Evolutionary conservation across 2,888 invertebrate genomes (phyloP).

Genomic region (Hydropsyche betteni): DNA sequence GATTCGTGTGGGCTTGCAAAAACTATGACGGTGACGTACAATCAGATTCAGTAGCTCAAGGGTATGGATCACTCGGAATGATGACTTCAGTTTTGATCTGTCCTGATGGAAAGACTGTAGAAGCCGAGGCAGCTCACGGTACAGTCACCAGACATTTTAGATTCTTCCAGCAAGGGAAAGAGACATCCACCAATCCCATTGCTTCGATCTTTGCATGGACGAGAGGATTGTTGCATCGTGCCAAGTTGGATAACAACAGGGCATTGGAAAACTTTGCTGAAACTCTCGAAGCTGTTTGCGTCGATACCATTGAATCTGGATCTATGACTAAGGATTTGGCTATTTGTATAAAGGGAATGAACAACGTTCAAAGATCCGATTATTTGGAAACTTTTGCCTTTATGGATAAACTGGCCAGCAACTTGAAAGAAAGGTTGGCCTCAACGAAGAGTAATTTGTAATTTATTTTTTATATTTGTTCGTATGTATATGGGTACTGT

Average conservation of each 20-base stretch:
- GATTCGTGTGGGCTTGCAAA: slow-evolving; percentile 99
- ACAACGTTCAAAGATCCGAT: slow-evolving; percentile 78
- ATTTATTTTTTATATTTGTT: background rate
- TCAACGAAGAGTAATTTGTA: slow-evolving; percentile 2
- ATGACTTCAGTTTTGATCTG: slow-evolving; percentile 98
- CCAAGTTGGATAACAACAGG: slow-evolving; percentile 88
- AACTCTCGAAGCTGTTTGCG: slow-evolving; percentile 87
- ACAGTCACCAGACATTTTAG: slow-evolving; percentile 94
- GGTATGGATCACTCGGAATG: slow-evolving; percentile 93
- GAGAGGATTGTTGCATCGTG: slow-evolving; percentile 90
- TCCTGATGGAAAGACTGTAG: slow-evolving; percentile 98
- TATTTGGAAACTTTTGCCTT: slow-evolving; percentile 98
- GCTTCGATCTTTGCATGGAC: slow-evolving; percentile 99
- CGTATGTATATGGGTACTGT: background rate
- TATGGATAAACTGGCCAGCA: slow-evolving; percentile 92
- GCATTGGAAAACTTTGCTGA: slow-evolving; percentile 82
- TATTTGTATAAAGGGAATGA: slow-evolving; percentile 95
- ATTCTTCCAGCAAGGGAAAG: slow-evolving; percentile 91
- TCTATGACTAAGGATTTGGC: slow-evolving; percentile 99
- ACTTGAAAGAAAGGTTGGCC: slow-evolving; percentile 74
- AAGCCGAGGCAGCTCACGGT: slow-evolving; percentile 98
- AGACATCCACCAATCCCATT: slow-evolving; percentile 98
- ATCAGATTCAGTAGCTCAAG: slow-evolving; percentile 97
- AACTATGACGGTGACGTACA: slow-evolving; percentile 99
- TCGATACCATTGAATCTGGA: slow-evolving; percentile 94